Percentiles rank a stretch among this genome's conserved stretches.
Evolutionary conservation across 2,888 invertebrate species (phyloP).

Genomic region (Drosophila melanosoma): DNA sequence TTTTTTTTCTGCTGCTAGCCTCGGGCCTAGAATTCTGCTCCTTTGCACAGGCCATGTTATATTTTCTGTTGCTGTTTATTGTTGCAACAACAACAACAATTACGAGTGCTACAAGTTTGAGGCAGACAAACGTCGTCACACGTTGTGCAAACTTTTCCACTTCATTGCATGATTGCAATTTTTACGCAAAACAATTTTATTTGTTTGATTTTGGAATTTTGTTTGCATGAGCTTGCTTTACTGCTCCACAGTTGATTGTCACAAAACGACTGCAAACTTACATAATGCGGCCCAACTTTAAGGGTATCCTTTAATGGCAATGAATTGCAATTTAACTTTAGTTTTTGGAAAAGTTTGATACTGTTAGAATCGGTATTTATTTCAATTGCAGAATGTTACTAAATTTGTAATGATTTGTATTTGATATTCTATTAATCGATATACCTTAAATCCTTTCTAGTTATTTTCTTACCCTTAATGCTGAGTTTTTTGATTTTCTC

Average conservation of each 20-base stretch:
- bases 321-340: background rate
- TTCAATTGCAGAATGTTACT: background rate
- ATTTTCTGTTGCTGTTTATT: conserved; percentile 56
- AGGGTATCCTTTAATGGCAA: conserved; percentile 18
- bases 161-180: conserved; percentile 78
- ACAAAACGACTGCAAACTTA: conserved; percentile 24
- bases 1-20: conserved; percentile 53
- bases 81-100: conserved; percentile 46
- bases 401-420: background rate
- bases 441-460: background rate
- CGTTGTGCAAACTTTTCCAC: conserved; percentile 77
- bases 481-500: background rate
- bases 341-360: background rate
- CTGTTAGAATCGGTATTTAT: background rate
- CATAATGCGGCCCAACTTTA: conserved; percentile 7
- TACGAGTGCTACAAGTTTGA: conserved; percentile 53
- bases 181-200: conserved; percentile 79
- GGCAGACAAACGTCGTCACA: conserved; percentile 65
- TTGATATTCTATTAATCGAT: background rate
- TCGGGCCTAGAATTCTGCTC: conserved; percentile 62
- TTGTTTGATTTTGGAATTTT: conserved; percentile 63
- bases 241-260: conserved; percentile 39
- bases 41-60: conserved; percentile 47
- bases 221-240: conserved; percentile 37
- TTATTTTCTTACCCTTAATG: background rate